These are phyloP conservation scores for Drosophila ezoana DNA, from an alignment of 2,888 invertebrate species.

Conservation along the genomic window DNA sequence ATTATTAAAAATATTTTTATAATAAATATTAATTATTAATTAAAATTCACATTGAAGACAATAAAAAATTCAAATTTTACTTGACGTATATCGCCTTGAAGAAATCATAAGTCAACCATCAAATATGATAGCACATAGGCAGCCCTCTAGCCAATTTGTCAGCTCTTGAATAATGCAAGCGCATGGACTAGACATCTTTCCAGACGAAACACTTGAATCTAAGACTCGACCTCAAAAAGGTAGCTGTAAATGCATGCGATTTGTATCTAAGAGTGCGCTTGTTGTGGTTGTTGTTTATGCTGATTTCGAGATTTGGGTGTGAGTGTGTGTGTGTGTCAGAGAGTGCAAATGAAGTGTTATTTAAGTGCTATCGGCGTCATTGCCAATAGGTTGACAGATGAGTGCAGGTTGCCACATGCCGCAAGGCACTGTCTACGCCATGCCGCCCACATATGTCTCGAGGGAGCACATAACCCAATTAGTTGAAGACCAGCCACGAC, in stretches of 20 bases:
- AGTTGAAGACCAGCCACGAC: conserved; percentile 59
- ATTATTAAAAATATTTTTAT: too few relatives aligned
- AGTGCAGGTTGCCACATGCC: conserved; percentile 17
- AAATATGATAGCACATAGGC: background rate
- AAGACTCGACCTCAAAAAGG: conserved; percentile 36
- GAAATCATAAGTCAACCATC: too few relatives aligned
- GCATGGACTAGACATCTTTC: conserved; percentile 23
- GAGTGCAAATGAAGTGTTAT: conserved; percentile 61
- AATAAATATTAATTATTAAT: too few relatives aligned
- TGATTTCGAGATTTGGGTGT: conserved; percentile 11
- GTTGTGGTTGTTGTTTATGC: conserved; percentile 22
- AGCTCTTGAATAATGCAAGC: conserved; percentile 43
- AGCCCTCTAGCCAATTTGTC: background rate
- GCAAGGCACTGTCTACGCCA: conserved; percentile 5
- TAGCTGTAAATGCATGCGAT: conserved; percentile 52
- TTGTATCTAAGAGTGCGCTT: conserved; percentile 40
- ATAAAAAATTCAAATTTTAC: background rate
- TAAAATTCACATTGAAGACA: too few relatives aligned
- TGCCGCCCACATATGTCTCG: conserved; percentile 43
- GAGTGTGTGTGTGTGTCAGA: conserved; percentile 11
- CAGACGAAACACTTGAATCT: conserved; percentile 23
- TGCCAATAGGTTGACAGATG: conserved; percentile 45
- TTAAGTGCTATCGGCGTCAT: conserved; percentile 66
- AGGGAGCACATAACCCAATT: conserved; percentile 70
- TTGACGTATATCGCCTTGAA: background rate